Evolutionary conservation across 2,888 invertebrate species (phyloP), one percentile per base, ranked within the genome.

Genomic region (Volucella inanis): DNA sequence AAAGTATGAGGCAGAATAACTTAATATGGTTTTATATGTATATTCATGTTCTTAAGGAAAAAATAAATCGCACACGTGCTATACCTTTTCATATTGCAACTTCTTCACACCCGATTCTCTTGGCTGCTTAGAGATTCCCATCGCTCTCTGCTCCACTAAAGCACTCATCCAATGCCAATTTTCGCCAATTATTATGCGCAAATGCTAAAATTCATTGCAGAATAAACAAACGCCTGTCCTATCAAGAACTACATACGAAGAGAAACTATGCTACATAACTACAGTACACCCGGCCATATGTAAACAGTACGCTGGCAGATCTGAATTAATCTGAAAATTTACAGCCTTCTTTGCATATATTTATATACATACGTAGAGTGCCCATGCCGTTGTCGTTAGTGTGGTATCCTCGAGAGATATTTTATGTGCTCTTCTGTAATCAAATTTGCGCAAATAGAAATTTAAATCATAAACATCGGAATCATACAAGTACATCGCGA

Each of bases 251-350:
- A 15, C 9, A 57, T 39, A 57, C 31, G 31, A 31, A 31, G 31
- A 6, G 31, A 31, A 31, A 31, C 31, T 31, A 6, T 31, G 31
- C 31, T 31, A 31, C 2, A 31, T 6, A 31, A 31, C 6, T 31
- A 31, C 31, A 31, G 6, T 31, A 31, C 4, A 31, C 31, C 6
- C 31, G 31, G 31, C 3, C 22, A 8, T 9, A n/a, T 12, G 31
- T 31, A 72, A 43, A 15, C 52, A 54, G 3, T 11, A 45, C 15
- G n/a, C 43, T 39, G 54, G 22, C 70, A 54, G 15, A 54, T 22
- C 11, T 8, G 45, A 70, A 61, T 62, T 77, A 70, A 62, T 55
- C 39, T 39, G 22, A 47, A 68, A 49, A 59, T 71, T 49, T 71
- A 59, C 50, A 18, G 47, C 31, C 12, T 11, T 10, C 43, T n/a